Evolutionary conservation across 2,113 vertebrate genomes (phyloP).

Genomic region (Uropsilus gracilis): DNA sequence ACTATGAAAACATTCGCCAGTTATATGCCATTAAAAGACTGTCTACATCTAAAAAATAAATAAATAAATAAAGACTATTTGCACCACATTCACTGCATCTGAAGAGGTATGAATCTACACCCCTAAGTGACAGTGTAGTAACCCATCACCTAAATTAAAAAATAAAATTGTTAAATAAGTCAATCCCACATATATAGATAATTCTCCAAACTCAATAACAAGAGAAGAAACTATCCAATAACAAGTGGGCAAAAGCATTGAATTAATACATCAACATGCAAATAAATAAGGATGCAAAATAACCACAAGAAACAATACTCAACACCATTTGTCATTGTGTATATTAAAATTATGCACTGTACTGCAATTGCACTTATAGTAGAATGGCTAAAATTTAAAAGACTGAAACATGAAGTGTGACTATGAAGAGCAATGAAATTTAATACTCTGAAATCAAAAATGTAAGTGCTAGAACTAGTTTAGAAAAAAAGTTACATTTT

Average conservation of each 20-base stretch:
- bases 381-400: neutral
- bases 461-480: slow-evolving; percentile 4
- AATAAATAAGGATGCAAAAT: neutral
- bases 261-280: neutral
- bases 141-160: too few relatives aligned
- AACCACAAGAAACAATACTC: neutral
- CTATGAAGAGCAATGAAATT: neutral
- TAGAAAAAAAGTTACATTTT: neutral
- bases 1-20: neutral
- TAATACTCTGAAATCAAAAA: neutral
- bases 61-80: neutral
- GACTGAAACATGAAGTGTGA: too few relatives aligned
- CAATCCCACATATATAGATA: neutral
- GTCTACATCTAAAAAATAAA: too few relatives aligned
- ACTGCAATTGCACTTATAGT: neutral
- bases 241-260: neutral
- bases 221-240: neutral
- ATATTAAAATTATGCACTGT: neutral
- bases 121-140: too few relatives aligned
- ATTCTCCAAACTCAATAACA: neutral
- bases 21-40: neutral
- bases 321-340: neutral
- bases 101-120: too few relatives aligned
- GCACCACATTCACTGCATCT: too few relatives aligned
- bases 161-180: too few relatives aligned